These are phyloP conservation scores for Tinea trinotella DNA, from an alignment of 2,888 invertebrate species.

Conservation along the genomic window DNA sequence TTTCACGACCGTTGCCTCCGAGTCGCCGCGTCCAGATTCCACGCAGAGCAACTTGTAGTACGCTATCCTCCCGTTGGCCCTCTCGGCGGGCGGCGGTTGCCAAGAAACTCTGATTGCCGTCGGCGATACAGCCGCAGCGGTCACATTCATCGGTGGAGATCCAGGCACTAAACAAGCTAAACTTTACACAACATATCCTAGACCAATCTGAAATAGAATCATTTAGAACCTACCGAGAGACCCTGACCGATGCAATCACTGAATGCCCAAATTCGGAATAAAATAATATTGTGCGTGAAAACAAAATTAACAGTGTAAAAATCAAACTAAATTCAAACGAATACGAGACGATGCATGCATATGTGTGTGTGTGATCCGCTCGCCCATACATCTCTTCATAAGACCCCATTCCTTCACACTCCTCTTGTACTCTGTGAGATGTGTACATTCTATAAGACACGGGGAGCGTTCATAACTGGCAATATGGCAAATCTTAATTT, in stretches of 20 bases:
- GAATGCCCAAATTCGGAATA: constrained; percentile 45
- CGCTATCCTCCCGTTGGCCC: constrained; percentile 92
- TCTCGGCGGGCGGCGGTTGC: constrained; percentile 92
- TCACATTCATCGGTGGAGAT: constrained; percentile 96
- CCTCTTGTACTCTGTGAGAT: background rate
- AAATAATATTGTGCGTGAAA: constrained; percentile 35
- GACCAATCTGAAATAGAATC: background rate
- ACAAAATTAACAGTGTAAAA: constrained; percentile 51
- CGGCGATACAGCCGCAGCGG: constrained; percentile 89
- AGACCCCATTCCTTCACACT: constrained; percentile 5
- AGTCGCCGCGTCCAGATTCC: constrained; percentile 87
- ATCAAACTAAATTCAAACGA: constrained; percentile 41
- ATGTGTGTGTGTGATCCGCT: constrained; percentile 51
- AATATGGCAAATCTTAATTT: constrained; percentile 6
- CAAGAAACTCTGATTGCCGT: constrained; percentile 92
- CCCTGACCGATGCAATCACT: constrained; percentile 66
- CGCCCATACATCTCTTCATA: constrained; percentile 66
- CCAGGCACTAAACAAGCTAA: constrained; percentile 82
- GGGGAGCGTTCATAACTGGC: background rate
- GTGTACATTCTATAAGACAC: background rate
- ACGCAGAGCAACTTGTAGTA: constrained; percentile 96
- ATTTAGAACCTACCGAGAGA: constrained; percentile 16
- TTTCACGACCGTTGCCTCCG: constrained; percentile 85
- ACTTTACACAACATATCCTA: constrained; percentile 12
- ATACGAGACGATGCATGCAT: constrained; percentile 22